These are phyloP conservation scores for Psittacula cyanocephala DNA, from an alignment of 2,113 vertebrate genomes.

Conservation along the genomic window DNA sequence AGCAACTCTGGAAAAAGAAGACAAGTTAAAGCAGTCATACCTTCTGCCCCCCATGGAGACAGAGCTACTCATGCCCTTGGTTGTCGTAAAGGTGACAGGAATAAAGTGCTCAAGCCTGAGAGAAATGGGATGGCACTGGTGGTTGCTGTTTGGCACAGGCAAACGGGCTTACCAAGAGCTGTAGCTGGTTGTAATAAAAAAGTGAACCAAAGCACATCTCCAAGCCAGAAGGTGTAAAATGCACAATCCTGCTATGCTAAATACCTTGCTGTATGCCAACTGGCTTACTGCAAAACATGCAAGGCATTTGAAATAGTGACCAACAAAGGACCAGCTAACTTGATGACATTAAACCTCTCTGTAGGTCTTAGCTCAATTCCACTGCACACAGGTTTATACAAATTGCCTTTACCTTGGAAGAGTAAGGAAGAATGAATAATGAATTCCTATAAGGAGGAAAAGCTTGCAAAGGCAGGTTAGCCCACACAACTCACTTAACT, in stretches of 20 bases:
- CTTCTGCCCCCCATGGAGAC: not conserved
- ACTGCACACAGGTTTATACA: not conserved
- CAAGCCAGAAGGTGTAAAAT: not conserved
- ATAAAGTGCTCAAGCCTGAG: not conserved
- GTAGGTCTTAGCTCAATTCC: not conserved
- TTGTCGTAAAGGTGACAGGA: not conserved
- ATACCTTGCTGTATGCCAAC: not conserved
- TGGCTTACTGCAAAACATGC: not conserved
- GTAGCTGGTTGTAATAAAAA: not conserved
- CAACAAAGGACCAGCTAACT: not conserved
- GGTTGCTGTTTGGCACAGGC: not conserved
- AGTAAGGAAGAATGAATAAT: not conserved
- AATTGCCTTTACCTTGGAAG: not conserved
- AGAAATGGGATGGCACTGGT: not conserved
- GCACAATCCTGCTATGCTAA: not conserved
- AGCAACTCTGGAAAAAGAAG: not conserved
- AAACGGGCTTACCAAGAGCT: not conserved
- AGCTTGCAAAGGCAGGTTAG: not conserved
- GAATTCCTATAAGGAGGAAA: not conserved
- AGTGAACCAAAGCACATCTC: not conserved
- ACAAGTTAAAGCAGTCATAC: not conserved
- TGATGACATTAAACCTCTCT: not conserved
- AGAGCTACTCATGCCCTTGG: fast-evolving
- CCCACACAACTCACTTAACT: not conserved
- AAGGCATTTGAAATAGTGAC: not conserved